phyloP scores from a whole-genome alignment of 2,113 vertebrate genomes.

The Ictalurus furcatus region DNA sequence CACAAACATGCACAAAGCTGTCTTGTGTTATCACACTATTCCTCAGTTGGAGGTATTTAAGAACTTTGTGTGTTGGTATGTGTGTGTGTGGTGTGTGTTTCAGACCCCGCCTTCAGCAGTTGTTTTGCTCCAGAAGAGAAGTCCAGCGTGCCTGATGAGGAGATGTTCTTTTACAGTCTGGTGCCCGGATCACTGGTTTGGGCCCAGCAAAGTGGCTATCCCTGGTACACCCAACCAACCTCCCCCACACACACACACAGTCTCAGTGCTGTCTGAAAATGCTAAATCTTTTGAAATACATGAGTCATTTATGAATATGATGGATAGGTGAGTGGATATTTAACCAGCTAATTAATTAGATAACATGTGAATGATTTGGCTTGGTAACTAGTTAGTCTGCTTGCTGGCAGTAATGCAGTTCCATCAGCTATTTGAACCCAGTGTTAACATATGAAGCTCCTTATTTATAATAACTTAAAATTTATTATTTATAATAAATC shows the following conservation, averaged over 20 bases:
- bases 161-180: conserved; percentile 63
- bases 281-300: background rate
- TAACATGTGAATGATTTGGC: background rate
- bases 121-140: conserved; percentile 69
- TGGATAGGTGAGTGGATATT: background rate
- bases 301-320: background rate
- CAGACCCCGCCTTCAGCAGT: conserved; percentile 61
- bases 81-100: conserved; percentile 11
- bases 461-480: too few relatives aligned
- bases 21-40: background rate
- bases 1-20: background rate
- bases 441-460: too few relatives aligned
- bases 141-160: conserved; percentile 60
- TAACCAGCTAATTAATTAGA: background rate
- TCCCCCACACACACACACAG: background rate
- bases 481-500: too few relatives aligned
- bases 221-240: conserved; percentile 63
- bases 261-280: background rate
- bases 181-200: conserved; percentile 74
- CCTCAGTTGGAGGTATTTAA: background rate
- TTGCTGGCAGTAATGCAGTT: too few relatives aligned
- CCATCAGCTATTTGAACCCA: too few relatives aligned
- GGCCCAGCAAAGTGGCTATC: conserved; percentile 72
- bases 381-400: too few relatives aligned
- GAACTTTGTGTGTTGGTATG: conserved; percentile 3